Evolutionary conservation across 2,888 invertebrate species (phyloP).

Genomic region (Andrena bucephala): DNA sequence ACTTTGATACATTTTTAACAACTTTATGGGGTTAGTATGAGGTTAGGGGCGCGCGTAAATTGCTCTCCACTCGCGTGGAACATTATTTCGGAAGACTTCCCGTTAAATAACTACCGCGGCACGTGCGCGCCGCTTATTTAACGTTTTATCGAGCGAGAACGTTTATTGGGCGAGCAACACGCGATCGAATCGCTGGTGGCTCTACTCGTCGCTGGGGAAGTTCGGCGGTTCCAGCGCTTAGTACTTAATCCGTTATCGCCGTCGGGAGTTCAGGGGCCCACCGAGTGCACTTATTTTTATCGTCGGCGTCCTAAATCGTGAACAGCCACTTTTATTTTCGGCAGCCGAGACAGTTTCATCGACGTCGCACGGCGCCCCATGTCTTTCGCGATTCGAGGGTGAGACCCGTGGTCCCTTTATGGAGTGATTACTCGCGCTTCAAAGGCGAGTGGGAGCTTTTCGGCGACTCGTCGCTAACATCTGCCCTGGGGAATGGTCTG

Average conservation of each 20-base stretch:
- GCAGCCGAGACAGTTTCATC: constrained; percentile 62
- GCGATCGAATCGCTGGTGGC: constrained; percentile 31
- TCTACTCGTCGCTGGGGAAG: constrained; percentile 2
- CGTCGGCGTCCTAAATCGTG: constrained; percentile 55
- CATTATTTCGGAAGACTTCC: not conserved
- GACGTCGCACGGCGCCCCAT: constrained; percentile 58
- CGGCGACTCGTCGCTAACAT: constrained; percentile 21
- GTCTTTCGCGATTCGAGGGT: constrained; percentile 54
- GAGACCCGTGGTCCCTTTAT: constrained; percentile 55
- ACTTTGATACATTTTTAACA: not conserved
- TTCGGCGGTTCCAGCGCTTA: constrained; percentile 23
- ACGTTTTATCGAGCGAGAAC: not conserved
- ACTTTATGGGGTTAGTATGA: not conserved
- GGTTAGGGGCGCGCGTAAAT: not conserved
- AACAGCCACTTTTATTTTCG: constrained; percentile 66
- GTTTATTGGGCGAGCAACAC: constrained; percentile 10
- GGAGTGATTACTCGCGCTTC: constrained; percentile 61
- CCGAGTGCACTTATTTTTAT: constrained; percentile 69
- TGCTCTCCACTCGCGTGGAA: not conserved
- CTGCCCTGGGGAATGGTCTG: not conserved
- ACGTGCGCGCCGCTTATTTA: not conserved
- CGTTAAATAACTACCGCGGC: not conserved
- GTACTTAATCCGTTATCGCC: constrained; percentile 65
- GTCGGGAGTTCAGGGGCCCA: constrained; percentile 48
- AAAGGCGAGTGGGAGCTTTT: constrained; percentile 31